Evolutionary conservation across 2,113 vertebrate genomes (phyloP).

Genomic region (Dolichallabes microphthalmus): DNA sequence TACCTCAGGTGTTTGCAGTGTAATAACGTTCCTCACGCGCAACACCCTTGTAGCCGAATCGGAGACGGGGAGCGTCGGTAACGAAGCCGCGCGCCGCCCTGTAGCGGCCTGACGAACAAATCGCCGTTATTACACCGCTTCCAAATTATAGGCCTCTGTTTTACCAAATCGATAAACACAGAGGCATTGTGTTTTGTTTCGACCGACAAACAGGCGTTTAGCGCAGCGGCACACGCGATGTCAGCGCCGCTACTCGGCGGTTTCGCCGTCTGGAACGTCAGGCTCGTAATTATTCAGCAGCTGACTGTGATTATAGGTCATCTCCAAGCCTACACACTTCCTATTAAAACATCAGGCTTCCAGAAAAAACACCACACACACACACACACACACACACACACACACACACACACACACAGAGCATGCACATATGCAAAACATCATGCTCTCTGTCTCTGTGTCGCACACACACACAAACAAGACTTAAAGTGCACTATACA

Average conservation of each 20-base stretch:
- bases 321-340: slow-evolving; percentile 63
- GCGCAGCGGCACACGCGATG: slow-evolving; percentile 56
- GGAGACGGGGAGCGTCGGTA: not conserved
- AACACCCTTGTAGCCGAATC: not conserved
- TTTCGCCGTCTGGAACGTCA: slow-evolving; percentile 66
- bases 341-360: slow-evolving; percentile 61
- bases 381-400: slow-evolving; percentile 9
- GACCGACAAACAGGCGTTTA: slow-evolving; percentile 53
- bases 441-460: not conserved
- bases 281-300: slow-evolving; percentile 73
- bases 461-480: slow-evolving; percentile 9
- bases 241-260: slow-evolving; percentile 55
- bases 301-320: slow-evolving; percentile 74
- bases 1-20: not conserved
- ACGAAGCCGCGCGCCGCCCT: not conserved
- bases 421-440: not conserved
- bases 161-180: slow-evolving; percentile 62
- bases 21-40: not conserved
- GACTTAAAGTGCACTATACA: not conserved
- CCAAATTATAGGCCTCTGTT: slow-evolving; percentile 54
- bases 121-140: slow-evolving; percentile 27
- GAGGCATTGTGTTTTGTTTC: slow-evolving; percentile 43
- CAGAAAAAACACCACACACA: slow-evolving; percentile 21
- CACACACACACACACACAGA: slow-evolving; percentile 18
- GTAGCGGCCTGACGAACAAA: slow-evolving; percentile 2